Evolutionary conservation across 1,140 invertebrate species (phyloP), one percentile per base, ranked within the genome.

Genomic region (Drosophila watanabei): DNA sequence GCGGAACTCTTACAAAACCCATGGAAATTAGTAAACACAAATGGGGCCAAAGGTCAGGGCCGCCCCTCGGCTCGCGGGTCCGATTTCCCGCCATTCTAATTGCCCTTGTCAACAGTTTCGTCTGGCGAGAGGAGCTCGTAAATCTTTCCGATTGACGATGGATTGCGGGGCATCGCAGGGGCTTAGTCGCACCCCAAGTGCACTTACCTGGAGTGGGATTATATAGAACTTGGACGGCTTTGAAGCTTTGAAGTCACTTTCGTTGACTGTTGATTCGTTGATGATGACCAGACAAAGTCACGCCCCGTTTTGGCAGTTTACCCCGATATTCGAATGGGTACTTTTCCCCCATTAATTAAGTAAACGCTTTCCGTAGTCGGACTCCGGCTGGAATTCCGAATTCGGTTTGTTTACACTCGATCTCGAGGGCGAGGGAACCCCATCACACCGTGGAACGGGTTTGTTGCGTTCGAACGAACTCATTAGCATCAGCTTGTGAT

Each of bases 331-430:
- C 64, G 61, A 54, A 45, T 45, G 68, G 64, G 75, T 82, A 89
- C 66, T 89, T 85, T 85, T 89, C 86, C 75, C 72, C 75, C 85
- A 89, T 85, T 85, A 85, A 79, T 89, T 82, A 76, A 70, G 70
- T 88, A 81, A 81, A 85, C 75, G 80, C 33, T 79, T 75, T 64
- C 14, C 80, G 62, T 56, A 76, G 64, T 60, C 35, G 51, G 37
- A 32, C 33, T 35, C 58, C 14, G 35, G 20, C 33, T 63, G 48
- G 68, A 79, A 79, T 79, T 79, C 75, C 76, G 45, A 62, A 52
- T 43, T 48, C 57, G 28, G 52, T 66, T 80, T 75, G 51, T 58
- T 80, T 79, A 60, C 69, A 46, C 69, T 66, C 46, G 52, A 39
- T 66, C 57, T 62, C 41, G 56, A 45, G 54, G 43, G 57, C 58